Evolutionary conservation across 2,797 vertebrate genomes (phyloP).

Genomic region (Rhynchonycteris naso): DNA sequence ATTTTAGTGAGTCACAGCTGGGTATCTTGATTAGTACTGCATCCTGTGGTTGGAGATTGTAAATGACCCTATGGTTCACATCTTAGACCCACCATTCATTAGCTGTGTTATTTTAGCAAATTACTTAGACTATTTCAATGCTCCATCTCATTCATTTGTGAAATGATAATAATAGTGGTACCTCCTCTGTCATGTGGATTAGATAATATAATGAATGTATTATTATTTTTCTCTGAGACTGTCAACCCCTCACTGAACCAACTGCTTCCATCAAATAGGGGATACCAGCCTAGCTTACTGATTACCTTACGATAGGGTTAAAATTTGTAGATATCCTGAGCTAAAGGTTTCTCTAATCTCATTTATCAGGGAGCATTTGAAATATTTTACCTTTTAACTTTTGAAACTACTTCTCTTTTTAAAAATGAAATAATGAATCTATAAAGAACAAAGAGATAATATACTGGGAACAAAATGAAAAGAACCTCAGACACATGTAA

Average conservation of each 20-base stretch:
- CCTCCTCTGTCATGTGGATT: not conserved
- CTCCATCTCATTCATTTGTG: not conserved
- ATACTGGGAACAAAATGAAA: not conserved
- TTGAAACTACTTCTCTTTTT: not conserved
- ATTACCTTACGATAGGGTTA: not conserved
- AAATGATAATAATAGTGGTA: not conserved
- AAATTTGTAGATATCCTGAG: not conserved
- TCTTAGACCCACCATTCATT: not conserved
- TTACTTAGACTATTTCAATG: not conserved
- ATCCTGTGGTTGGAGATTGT: not conserved
- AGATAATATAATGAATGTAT: not conserved
- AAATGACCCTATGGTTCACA: not conserved
- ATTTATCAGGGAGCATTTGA: not conserved
- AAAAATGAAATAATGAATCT: conserved; percentile 30
- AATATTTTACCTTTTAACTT: conserved; percentile 26
- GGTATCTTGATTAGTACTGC: not conserved
- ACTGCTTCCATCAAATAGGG: not conserved
- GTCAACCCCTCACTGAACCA: not conserved
- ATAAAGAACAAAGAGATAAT: not conserved
- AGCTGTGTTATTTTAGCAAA: conserved; percentile 11
- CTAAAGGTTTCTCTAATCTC: not conserved
- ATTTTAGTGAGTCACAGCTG: not conserved
- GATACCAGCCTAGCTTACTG: not conserved
- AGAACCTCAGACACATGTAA: not conserved
- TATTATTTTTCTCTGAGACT: not conserved